Evolutionary conservation across 2,113 vertebrate species (phyloP).

Genomic region (Eubucco bourcierii): DNA sequence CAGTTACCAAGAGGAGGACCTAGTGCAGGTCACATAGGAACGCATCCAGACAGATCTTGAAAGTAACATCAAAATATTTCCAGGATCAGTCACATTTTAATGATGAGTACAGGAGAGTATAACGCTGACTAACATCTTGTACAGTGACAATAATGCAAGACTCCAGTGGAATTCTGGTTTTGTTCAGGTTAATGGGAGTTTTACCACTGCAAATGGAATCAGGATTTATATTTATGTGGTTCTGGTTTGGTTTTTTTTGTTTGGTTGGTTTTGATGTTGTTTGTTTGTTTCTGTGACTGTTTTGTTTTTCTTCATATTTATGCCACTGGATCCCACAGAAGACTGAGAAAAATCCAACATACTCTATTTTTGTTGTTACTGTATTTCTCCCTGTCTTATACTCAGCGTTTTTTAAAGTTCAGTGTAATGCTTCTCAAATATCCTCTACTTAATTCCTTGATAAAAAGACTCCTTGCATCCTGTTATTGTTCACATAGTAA

Average conservation of each 20-base stretch:
- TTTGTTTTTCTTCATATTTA: neutral
- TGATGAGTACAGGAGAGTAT: neutral
- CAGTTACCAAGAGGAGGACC: no score
- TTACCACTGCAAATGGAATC: neutral
- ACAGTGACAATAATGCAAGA: neutral
- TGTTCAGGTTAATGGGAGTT: neutral
- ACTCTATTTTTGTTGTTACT: neutral
- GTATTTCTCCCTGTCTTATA: neutral
- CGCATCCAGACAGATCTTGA: no score
- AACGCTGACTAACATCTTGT: neutral
- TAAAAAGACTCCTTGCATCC: neutral
- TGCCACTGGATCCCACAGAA: neutral
- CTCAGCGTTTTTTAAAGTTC: neutral
- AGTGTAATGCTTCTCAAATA: neutral
- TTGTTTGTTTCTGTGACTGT: neutral
- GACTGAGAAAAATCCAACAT: neutral
- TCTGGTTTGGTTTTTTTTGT: no score
- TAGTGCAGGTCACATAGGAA: no score
- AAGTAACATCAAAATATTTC: neutral
- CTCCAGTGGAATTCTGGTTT: neutral
- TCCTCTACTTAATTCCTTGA: neutral
- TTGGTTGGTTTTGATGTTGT: no score
- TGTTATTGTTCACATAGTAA: neutral
- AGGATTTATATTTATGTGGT: neutral
- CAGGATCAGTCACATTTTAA: neutral